Evolutionary conservation across 2,113 vertebrate species (phyloP).

Genomic region (Heterotis niloticus): DNA sequence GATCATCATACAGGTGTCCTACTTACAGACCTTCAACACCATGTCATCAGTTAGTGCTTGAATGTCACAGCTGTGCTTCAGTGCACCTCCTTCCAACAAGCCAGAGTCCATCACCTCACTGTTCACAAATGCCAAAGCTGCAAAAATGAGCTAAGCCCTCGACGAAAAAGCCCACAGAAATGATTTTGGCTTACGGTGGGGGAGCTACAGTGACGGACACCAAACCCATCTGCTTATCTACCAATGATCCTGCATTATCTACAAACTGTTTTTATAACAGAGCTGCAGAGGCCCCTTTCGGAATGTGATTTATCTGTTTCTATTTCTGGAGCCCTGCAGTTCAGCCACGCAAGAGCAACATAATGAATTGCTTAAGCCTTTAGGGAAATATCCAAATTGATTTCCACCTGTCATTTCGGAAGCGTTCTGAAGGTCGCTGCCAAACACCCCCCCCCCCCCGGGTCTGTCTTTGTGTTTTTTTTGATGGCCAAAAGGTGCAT

Average conservation of each 20-base stretch:
- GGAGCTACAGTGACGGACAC: no score
- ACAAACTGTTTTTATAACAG: not conserved
- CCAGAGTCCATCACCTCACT: not conserved
- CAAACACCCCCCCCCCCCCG: not conserved
- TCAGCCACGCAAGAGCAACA: not conserved
- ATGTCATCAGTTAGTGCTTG: not conserved
- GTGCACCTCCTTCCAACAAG: slow-evolving; percentile 1
- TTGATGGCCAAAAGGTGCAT: not conserved
- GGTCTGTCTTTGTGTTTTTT: not conserved
- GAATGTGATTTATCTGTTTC: not conserved
- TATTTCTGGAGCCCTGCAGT: not conserved
- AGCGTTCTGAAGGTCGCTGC: not conserved
- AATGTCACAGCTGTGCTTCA: slow-evolving; percentile 1
- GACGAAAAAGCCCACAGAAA: not conserved
- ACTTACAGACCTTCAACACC: not conserved
- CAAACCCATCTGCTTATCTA: not conserved
- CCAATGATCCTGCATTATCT: not conserved
- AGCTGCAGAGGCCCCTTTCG: not conserved
- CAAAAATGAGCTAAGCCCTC: not conserved
- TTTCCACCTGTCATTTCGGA: not conserved
- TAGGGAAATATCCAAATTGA: not conserved
- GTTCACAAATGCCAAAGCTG: not conserved
- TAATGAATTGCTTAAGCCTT: not conserved
- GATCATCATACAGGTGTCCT: not conserved
- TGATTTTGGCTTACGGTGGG: not conserved